phyloP scores from a whole-genome alignment of 2,888 invertebrate species.

The Aspidapion aeneum region DNA sequence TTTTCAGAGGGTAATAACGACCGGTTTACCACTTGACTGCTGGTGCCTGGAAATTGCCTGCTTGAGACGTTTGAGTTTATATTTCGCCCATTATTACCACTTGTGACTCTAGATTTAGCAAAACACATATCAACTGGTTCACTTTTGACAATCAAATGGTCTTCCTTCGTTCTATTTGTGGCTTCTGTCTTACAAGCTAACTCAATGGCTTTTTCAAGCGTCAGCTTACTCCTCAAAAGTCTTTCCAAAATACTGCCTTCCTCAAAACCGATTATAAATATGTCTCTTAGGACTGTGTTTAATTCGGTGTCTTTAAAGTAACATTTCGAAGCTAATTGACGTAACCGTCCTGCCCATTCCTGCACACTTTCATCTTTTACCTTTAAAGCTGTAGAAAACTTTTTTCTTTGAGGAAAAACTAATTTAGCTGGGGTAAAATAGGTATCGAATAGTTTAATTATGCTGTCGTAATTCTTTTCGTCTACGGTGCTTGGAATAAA shows the following conservation, averaged over 20 bases:
- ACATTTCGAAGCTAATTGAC: slow-evolving; percentile 9
- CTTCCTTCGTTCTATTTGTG: not conserved
- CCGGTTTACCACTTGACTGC: not conserved
- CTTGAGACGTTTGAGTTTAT: not conserved
- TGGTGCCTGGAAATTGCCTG: not conserved
- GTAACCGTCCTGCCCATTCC: slow-evolving; percentile 13
- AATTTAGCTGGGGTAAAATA: slow-evolving; percentile 12
- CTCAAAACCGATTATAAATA: slow-evolving; percentile 13
- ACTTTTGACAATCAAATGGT: not conserved
- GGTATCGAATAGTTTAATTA: slow-evolving; percentile 1
- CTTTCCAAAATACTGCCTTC: slow-evolving; percentile 7
- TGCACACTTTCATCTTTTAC: slow-evolving; percentile 14
- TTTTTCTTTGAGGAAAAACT: slow-evolving; percentile 11
- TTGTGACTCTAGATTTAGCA: not conserved
- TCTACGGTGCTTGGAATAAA: not conserved
- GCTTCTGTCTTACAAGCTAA: slow-evolving; percentile 5
- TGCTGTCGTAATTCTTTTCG: not conserved
- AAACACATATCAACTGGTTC: not conserved
- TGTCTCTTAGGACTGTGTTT: slow-evolving; percentile 7
- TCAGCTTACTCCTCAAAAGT: slow-evolving; percentile 11
- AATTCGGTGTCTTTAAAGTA: slow-evolving; percentile 9
- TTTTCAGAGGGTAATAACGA: not conserved
- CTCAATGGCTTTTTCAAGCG: slow-evolving; percentile 5
- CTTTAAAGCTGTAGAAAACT: slow-evolving; percentile 21
- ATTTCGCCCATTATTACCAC: not conserved